Evolutionary conservation across 2,888 invertebrate species (phyloP).

Genomic region (Trichopria drosophilae): DNA sequence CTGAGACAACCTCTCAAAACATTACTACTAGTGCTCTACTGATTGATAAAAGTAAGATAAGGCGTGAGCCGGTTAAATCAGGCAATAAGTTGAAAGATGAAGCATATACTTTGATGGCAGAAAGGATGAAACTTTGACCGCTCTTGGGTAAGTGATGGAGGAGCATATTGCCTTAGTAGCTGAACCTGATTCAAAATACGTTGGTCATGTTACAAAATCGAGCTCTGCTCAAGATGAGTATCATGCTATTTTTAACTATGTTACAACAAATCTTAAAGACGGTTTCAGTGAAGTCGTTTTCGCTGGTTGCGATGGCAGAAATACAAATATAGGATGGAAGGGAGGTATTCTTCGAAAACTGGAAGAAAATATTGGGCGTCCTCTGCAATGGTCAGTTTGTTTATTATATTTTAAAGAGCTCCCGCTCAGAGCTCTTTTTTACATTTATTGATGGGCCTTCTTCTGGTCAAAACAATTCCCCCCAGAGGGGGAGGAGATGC

Average conservation of each 20-base stretch:
- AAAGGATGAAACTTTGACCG: slow-evolving; percentile 1
- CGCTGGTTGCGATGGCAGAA: slow-evolving; percentile 3
- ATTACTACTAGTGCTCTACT: background rate
- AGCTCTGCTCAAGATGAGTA: background rate
- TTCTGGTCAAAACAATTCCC: no score
- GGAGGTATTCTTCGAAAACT: no score
- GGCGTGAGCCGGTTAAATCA: no score
- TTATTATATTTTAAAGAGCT: background rate
- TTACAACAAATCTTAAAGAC: background rate
- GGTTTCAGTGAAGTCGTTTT: background rate
- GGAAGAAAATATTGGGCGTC: slow-evolving; percentile 3
- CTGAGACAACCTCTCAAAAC: no score
- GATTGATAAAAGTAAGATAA: background rate
- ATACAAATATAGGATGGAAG: slow-evolving; percentile 2
- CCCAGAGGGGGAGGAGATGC: no score
- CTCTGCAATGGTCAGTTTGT: background rate
- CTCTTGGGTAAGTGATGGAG: background rate
- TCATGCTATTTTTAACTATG: background rate
- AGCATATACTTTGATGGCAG: no score
- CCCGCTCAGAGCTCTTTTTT: background rate
- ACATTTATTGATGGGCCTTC: background rate
- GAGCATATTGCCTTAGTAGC: background rate
- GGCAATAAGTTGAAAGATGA: slow-evolving; percentile 2
- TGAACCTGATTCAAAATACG: background rate
- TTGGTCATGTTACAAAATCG: background rate